phyloP scores from a whole-genome alignment of 2,888 invertebrate species.

The Chouioia cunea region DNA sequence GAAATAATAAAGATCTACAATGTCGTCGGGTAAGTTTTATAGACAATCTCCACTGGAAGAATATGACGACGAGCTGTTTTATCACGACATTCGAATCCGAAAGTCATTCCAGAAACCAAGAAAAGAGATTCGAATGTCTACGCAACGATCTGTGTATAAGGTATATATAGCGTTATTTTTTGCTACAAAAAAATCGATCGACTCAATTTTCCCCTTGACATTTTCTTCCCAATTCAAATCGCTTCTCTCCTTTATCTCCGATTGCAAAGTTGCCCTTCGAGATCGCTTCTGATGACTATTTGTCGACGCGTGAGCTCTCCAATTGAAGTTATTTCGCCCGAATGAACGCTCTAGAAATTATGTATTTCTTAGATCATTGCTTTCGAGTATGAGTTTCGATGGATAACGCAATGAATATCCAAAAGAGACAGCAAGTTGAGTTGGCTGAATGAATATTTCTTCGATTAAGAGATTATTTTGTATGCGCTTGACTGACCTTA shows the following conservation, averaged over 20 bases:
- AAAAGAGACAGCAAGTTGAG: too few species aligned
- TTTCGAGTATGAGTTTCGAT: too few species aligned
- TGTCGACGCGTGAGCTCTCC: background rate
- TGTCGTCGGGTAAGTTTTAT: background rate
- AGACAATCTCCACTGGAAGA: background rate
- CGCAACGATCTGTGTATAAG: slow-evolving; percentile 24
- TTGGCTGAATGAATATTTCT: too few species aligned
- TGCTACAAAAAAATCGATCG: slow-evolving; percentile 34
- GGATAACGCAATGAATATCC: too few species aligned
- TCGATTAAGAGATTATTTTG: too few species aligned
- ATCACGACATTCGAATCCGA: slow-evolving; percentile 15
- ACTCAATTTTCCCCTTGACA: slow-evolving; percentile 31
- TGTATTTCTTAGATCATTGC: too few species aligned
- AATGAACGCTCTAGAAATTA: too few species aligned
- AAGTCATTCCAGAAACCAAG: slow-evolving; percentile 20
- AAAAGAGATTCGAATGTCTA: slow-evolving; percentile 16
- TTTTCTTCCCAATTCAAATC: slow-evolving; percentile 28
- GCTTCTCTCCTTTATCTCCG: slow-evolving; percentile 23
- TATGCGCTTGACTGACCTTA: too few species aligned
- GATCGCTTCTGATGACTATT: too few species aligned
- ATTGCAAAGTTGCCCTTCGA: background rate
- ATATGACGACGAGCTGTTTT: background rate
- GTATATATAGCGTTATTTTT: too few species aligned
- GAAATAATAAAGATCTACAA: slow-evolving; percentile 1
- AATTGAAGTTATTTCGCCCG: too few species aligned